Conservation (phyloP, 1,140 invertebrate species). For the Megathymus violae region DNA sequence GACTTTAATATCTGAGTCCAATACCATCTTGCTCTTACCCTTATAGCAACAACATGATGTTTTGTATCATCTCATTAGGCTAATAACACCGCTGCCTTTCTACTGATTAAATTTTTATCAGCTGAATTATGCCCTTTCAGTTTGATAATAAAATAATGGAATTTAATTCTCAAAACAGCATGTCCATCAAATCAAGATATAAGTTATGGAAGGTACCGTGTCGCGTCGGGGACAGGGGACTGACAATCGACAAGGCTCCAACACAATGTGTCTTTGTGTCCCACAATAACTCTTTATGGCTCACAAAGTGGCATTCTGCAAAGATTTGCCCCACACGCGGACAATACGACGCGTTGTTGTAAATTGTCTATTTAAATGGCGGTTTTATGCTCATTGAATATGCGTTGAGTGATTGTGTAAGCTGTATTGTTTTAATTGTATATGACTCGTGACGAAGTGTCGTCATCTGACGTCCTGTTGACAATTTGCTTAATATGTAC, state of each 20-base stretch:
- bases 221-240: slow-evolving; percentile 15
- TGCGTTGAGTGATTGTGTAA: slow-evolving; percentile 42
- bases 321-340: slow-evolving; percentile 65
- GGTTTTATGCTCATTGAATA: slow-evolving; percentile 63
- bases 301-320: slow-evolving; percentile 68
- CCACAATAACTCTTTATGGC: slow-evolving; percentile 69
- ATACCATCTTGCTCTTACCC: no score
- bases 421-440: slow-evolving; percentile 46
- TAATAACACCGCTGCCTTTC: no score
- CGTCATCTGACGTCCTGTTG: neutral
- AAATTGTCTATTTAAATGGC: slow-evolving; percentile 61
- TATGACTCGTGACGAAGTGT: slow-evolving; percentile 13
- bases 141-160: neutral
- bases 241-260: slow-evolving; percentile 62
- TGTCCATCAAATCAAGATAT: slow-evolving; percentile 19
- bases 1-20: no score
- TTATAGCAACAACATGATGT: no score
- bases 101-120: no score
- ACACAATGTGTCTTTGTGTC: slow-evolving; percentile 64
- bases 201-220: slow-evolving; percentile 2
- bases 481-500: neutral
- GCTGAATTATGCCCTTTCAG: no score
- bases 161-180: slow-evolving; percentile 9
- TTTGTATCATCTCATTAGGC: no score
- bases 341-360: slow-evolving; percentile 48